Conservation (phyloP, 2,113 vertebrate genomes). For the Scomber japonicus region DNA sequence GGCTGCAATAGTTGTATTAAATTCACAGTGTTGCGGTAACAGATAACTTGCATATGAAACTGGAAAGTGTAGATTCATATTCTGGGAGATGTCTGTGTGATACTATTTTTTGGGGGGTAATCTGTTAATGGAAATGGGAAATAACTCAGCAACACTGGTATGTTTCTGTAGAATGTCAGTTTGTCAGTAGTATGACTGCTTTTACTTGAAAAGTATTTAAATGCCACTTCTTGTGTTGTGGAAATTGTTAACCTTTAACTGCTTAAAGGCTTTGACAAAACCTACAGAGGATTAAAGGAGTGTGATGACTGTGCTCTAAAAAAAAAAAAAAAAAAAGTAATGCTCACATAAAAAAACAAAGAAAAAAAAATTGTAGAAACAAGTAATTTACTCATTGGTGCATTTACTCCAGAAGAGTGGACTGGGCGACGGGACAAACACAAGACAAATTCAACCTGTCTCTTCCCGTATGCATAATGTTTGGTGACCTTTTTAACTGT, state of each 20-base stretch:
- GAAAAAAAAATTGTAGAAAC: not conserved
- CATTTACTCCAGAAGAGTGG: constrained; percentile 8
- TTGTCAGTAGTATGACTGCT: constrained; percentile 63
- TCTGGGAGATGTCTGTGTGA: not conserved
- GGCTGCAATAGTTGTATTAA: not conserved
- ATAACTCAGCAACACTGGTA: constrained; percentile 67
- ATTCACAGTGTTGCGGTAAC: not conserved
- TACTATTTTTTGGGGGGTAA: constrained; percentile 1
- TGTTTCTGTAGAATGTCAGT: constrained; percentile 75
- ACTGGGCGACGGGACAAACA: constrained; percentile 24
- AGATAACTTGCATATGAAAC: not conserved
- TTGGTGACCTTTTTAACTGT: constrained; percentile 72
- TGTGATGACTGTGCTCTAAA: not conserved
- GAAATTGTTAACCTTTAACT: constrained; percentile 71
- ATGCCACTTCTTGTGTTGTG: constrained; percentile 74
- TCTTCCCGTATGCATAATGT: constrained; percentile 59
- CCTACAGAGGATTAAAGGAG: constrained; percentile 67
- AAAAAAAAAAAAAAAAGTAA: no score
- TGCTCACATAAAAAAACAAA: not conserved
- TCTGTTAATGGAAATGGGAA: constrained; percentile 21
- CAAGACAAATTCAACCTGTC: constrained; percentile 57
- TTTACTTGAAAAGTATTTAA: constrained; percentile 34
- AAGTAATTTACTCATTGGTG: not conserved
- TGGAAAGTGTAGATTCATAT: not conserved
- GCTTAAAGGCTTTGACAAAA: constrained; percentile 94